Percentiles rank a stretch among this genome's conserved stretches.
These are phyloP conservation scores for Geococcyx californianus DNA, from an alignment of 2,113 vertebrate genomes.

Conservation along the genomic window DNA sequence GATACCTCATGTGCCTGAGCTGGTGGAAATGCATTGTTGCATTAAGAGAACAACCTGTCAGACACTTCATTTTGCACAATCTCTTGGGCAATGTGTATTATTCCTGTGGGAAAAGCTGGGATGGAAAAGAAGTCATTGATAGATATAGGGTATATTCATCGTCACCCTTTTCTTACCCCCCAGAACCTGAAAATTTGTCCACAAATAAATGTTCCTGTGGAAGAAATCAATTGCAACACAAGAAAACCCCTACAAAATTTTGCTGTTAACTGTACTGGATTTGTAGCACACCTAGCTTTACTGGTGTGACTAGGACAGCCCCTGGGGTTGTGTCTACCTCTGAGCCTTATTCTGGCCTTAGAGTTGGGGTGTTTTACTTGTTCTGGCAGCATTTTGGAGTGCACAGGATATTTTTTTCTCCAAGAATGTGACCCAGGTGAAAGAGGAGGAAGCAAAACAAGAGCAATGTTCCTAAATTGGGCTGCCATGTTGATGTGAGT, in stretches of 20 bases:
- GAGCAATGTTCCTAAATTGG: neutral
- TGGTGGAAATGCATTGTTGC: neutral
- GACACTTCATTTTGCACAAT: neutral
- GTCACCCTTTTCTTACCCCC: neutral
- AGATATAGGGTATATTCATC: neutral
- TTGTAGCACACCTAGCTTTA: neutral
- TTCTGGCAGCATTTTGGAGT: neutral
- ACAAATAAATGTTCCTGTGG: neutral
- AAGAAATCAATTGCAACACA: neutral
- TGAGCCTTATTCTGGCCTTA: neutral
- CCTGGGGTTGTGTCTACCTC: neutral
- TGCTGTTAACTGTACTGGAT: neutral
- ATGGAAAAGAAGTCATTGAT: neutral
- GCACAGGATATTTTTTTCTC: neutral
- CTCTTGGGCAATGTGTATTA: neutral
- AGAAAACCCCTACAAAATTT: neutral
- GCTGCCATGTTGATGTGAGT: neutral
- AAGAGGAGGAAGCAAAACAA: neutral
- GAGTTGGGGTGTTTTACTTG: neutral
- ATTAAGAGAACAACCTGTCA: neutral
- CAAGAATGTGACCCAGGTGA: neutral
- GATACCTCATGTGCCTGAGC: neutral
- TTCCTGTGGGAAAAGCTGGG: neutral
- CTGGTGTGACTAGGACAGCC: neutral
- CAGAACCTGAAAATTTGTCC: neutral